Conservation (phyloP, 1,140 invertebrate genomes). For the Eubasilissa regina region DNA sequence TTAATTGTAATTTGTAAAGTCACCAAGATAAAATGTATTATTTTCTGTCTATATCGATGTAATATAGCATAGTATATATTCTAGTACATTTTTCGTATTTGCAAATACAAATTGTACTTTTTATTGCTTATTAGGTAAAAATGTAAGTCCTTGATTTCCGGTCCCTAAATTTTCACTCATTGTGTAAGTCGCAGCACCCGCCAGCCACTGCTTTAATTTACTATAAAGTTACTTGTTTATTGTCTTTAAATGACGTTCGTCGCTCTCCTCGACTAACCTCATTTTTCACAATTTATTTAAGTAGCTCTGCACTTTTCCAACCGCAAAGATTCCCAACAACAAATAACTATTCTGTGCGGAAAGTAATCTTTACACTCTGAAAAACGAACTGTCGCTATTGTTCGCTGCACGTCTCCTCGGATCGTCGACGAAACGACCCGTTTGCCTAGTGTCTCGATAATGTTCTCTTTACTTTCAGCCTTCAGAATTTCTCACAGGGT, state of each 20-base stretch:
- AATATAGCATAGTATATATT: no score
- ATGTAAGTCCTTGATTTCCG: no score
- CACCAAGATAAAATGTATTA: no score
- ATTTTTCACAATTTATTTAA: slow-evolving; percentile 30
- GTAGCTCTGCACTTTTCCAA: background rate
- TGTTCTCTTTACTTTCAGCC: background rate
- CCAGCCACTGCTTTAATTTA: background rate
- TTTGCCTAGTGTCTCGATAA: background rate
- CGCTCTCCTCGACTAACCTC: slow-evolving; percentile 1
- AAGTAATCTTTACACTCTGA: background rate
- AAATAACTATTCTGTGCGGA: background rate
- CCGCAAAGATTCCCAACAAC: background rate
- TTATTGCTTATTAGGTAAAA: no score
- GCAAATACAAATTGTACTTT: no score
- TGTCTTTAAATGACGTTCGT: slow-evolving; percentile 6
- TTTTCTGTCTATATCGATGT: no score
- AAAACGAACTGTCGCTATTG: background rate
- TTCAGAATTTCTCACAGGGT: background rate
- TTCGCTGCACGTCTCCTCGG: background rate
- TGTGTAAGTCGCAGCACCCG: no score
- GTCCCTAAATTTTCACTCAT: no score
- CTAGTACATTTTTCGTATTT: no score
- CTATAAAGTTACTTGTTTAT: slow-evolving; percentile 4
- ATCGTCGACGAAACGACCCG: background rate
- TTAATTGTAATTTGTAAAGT: no score